Conservation (phyloP, 2,888 invertebrate species). For the Agapostemon virescens region DNA sequence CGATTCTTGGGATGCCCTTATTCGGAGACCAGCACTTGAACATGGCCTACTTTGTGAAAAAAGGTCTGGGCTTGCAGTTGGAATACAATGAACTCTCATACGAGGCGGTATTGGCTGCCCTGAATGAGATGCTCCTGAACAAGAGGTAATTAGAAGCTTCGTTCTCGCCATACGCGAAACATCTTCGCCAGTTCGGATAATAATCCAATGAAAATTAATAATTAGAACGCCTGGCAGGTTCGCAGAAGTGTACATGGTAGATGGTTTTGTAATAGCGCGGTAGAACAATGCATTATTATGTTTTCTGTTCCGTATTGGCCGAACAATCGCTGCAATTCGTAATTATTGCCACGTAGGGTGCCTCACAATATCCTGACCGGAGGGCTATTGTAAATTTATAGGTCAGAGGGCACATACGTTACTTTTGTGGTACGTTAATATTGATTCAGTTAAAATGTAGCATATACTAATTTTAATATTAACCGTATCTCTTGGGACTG, state of each 20-base stretch:
- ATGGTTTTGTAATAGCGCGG: neutral
- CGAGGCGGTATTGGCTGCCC: slow-evolving; percentile 58
- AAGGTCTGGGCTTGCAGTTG: slow-evolving; percentile 59
- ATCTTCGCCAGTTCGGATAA: neutral
- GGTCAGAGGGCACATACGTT: no score
- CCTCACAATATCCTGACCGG: no score
- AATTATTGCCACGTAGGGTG: no score
- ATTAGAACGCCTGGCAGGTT: neutral
- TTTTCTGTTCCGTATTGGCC: neutral
- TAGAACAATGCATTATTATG: neutral
- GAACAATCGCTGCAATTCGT: neutral
- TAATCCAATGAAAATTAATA: neutral
- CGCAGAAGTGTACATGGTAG: neutral
- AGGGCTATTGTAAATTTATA: no score
- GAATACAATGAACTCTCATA: slow-evolving; percentile 61
- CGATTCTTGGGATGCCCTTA: slow-evolving; percentile 73
- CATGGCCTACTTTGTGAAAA: slow-evolving; percentile 60
- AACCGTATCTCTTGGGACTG: no score
- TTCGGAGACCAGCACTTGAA: slow-evolving; percentile 72
- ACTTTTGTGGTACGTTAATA: no score
- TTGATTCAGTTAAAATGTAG: no score
- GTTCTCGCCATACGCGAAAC: slow-evolving; percentile 32
- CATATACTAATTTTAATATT: no score
- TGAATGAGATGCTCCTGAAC: slow-evolving; percentile 67
- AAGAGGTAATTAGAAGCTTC: slow-evolving; percentile 65